phyloP scores from a whole-genome alignment of 1,140 invertebrate genomes.

The Diabrotica undecimpunctata region DNA sequence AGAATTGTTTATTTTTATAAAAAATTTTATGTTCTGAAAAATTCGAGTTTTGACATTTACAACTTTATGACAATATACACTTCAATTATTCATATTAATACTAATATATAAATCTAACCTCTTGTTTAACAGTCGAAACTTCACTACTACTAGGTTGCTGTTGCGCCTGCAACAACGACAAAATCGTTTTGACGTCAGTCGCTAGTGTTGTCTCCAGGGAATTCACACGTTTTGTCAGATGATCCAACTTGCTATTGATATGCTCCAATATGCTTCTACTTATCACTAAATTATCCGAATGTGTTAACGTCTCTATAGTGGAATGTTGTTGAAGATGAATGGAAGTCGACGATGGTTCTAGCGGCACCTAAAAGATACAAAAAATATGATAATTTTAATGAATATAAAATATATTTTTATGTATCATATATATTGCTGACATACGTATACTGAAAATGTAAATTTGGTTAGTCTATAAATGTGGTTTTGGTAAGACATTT shows the following conservation, averaged over 20 bases:
- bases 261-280: constrained; percentile 50
- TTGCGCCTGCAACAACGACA: constrained; percentile 60
- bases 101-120: constrained; percentile 21
- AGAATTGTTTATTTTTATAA: no score
- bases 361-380: constrained; percentile 19
- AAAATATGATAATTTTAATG: not conserved
- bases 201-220: constrained; percentile 63
- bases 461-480: no score
- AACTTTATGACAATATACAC: no score
- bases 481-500: no score
- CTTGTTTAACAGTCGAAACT: constrained; percentile 22
- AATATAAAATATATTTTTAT: no score
- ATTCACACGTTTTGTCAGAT: constrained; percentile 59
- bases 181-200: constrained; percentile 62
- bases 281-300: constrained; percentile 40
- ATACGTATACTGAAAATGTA: no score
- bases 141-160: constrained; percentile 25
- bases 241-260: constrained; percentile 60
- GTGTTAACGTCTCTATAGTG: constrained; percentile 33
- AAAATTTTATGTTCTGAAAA: no score
- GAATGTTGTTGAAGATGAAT: constrained; percentile 44
- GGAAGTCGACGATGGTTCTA: constrained; percentile 24
- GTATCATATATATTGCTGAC: no score
- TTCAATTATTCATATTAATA: no score
- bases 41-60: no score